Evolutionary conservation across 1,140 invertebrate genomes (phyloP).

Genomic region (Plutomurus gul): DNA sequence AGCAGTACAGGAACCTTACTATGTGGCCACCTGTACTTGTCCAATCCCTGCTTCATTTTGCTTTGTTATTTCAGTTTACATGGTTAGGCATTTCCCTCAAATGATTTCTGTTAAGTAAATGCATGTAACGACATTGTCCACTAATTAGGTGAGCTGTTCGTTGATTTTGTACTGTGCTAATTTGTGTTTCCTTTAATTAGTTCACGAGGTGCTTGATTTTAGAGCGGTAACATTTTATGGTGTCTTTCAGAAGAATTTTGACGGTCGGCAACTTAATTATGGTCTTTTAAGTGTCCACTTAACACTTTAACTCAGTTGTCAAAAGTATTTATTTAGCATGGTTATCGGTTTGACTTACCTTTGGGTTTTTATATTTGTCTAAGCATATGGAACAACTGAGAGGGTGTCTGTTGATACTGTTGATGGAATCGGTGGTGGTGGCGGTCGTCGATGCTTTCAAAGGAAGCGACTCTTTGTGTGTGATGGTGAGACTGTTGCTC

Average conservation of each 20-base stretch:
- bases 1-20: too few relatives aligned
- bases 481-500: not conserved
- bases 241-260: not conserved
- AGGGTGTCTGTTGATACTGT: conserved; percentile 54
- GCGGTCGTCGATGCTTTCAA: not conserved
- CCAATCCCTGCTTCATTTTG: too few relatives aligned
- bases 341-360: conserved; percentile 50
- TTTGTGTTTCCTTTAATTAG: not conserved
- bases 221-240: not conserved
- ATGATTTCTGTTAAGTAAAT: too few relatives aligned
- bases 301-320: not conserved
- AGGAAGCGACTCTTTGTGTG: not conserved
- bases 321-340: not conserved
- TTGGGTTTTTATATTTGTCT: conserved; percentile 56
- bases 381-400: conserved; percentile 60
- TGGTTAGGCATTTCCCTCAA: too few relatives aligned
- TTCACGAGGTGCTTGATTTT: not conserved
- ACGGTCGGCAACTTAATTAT: not conserved
- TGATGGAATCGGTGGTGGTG: conserved; percentile 10
- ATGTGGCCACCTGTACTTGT: too few relatives aligned
- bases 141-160: too few relatives aligned
- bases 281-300: too few relatives aligned
- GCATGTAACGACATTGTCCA: too few relatives aligned
- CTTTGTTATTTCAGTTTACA: too few relatives aligned
- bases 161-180: not conserved